Conservation (phyloP, 2,888 invertebrate genomes). For the Drosophila tripunctata region DNA sequence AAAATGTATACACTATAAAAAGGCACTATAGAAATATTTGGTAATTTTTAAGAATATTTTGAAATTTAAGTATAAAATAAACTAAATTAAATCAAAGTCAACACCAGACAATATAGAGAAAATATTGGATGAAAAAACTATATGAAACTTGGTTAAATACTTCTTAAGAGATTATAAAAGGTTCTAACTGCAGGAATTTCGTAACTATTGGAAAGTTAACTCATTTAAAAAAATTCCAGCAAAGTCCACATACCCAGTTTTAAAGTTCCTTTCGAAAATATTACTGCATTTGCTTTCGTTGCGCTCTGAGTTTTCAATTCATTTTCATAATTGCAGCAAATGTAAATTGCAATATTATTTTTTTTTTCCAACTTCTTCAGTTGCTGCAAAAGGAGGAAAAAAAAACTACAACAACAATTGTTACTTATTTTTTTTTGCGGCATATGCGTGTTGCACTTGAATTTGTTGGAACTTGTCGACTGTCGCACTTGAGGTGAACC, state of each 20-base stretch:
- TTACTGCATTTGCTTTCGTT: constrained; percentile 54
- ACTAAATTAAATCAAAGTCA: too few relatives aligned
- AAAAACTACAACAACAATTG: not conserved
- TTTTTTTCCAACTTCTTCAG: constrained; percentile 13
- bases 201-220: too few relatives aligned
- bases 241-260: constrained; percentile 10
- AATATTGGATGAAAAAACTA: too few relatives aligned
- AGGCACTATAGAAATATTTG: not conserved
- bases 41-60: not conserved
- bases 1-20: not conserved
- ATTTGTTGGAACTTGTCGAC: constrained; percentile 66
- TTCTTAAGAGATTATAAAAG: too few relatives aligned
- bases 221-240: not conserved
- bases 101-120: too few relatives aligned
- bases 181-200: too few relatives aligned
- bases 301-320: constrained; percentile 70
- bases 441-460: constrained; percentile 79
- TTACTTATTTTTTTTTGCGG: constrained; percentile 45
- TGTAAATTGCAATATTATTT: constrained; percentile 75
- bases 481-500: constrained; percentile 73
- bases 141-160: too few relatives aligned
- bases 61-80: not conserved
- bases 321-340: constrained; percentile 80
- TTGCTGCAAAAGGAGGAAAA: constrained; percentile 2
- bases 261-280: constrained; percentile 7